phyloP scores from a whole-genome alignment of 2,888 invertebrate species.

The Agrotis puta region DNA sequence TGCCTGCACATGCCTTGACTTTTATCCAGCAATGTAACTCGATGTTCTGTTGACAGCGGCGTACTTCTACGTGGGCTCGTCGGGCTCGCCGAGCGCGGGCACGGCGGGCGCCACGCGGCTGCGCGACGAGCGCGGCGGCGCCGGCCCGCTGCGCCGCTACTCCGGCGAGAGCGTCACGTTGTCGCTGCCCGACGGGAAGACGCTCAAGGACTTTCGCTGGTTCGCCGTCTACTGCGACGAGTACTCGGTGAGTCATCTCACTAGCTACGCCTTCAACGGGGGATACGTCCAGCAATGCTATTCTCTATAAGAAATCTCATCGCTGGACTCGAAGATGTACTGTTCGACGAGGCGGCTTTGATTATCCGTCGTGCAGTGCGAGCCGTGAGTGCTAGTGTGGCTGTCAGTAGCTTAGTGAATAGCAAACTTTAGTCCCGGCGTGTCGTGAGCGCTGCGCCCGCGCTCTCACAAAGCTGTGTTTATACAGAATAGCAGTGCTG shows the following conservation, averaged over 20 bases:
- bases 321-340: no score
- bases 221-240: constrained; percentile 98
- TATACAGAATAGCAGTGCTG: no score
- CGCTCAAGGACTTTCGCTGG: constrained; percentile 95
- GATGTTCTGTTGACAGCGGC: constrained; percentile 92
- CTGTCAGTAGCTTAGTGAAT: no score
- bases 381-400: no score
- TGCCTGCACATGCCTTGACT: no score
- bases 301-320: no score
- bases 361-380: no score
- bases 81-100: constrained; percentile 92
- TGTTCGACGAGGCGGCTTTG: no score
- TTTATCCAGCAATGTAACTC: background rate
- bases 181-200: constrained; percentile 96
- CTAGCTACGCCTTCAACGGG: background rate
- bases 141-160: constrained; percentile 95
- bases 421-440: no score
- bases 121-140: constrained; percentile 95
- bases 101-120: constrained; percentile 92
- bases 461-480: no score
- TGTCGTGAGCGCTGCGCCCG: no score
- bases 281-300: no score
- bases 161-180: constrained; percentile 95
- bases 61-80: constrained; percentile 96
- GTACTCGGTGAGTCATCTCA: constrained; percentile 93